phyloP scores from a whole-genome alignment of 1,140 invertebrate species.

The Micrasema minimum region DNA sequence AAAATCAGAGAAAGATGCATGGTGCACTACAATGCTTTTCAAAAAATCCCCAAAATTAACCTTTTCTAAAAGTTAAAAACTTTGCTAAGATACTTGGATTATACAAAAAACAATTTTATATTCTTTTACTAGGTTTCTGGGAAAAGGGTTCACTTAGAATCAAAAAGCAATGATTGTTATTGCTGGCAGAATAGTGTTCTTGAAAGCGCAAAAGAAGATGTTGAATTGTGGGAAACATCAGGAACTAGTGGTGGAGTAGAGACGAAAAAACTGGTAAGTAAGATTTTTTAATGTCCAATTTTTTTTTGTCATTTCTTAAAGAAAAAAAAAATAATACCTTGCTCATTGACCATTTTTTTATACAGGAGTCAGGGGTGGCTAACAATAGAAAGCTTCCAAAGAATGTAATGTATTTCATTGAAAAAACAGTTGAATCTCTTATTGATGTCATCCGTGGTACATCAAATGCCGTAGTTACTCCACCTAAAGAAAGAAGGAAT shows the following conservation, averaged over 20 bases:
- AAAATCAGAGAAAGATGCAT: no score
- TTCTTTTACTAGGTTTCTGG: constrained; percentile 57
- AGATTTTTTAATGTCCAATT: no score
- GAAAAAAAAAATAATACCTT: no score
- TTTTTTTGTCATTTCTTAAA: no score
- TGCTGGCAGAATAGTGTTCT: no score
- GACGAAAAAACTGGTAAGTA: constrained; percentile 57
- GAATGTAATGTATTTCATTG: constrained; percentile 29
- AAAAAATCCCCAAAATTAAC: no score
- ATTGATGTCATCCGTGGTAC: constrained; percentile 27
- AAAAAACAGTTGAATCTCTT: constrained; percentile 29
- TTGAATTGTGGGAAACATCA: constrained; percentile 62
- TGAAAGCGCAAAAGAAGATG: constrained; percentile 56
- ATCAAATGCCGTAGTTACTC: not conserved
- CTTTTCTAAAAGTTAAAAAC: no score
- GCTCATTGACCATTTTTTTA: no score
- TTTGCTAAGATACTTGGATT: no score
- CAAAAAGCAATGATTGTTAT: constrained; percentile 56
- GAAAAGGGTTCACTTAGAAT: constrained; percentile 60
- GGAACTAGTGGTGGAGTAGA: constrained; percentile 61
- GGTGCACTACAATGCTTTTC: no score
- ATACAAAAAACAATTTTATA: not conserved
- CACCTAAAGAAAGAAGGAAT: constrained; percentile 3
- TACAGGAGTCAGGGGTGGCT: constrained; percentile 31
- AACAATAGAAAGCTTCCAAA: constrained; percentile 30